A percentile compares a stretch with the other conserved stretches of the same genome.
Conservation (phyloP, 2,888 invertebrate genomes). For the Empis stercorea region DNA sequence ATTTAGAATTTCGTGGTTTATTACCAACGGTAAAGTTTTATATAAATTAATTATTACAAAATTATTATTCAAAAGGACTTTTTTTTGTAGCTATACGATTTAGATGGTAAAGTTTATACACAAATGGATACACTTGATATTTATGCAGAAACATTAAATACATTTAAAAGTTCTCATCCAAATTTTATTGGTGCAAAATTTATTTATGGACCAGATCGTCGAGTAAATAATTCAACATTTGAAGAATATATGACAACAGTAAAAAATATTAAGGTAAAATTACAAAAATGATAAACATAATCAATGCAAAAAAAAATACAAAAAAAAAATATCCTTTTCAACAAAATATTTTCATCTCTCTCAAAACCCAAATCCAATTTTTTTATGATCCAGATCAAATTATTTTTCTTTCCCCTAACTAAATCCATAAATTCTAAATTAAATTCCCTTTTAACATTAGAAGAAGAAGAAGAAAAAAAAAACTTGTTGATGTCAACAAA, state of each 20-base stretch:
- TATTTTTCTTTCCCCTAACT: not conserved
- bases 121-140: constrained; percentile 44
- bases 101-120: constrained; percentile 46
- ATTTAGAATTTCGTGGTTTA: constrained; percentile 53
- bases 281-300: no score
- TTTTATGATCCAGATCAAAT: not conserved
- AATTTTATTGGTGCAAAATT: constrained; percentile 55
- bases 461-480: not conserved
- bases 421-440: not conserved
- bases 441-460: not conserved
- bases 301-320: no score
- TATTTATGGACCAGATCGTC: constrained; percentile 52
- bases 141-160: constrained; percentile 43
- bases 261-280: constrained; percentile 24
- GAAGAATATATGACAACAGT: constrained; percentile 35
- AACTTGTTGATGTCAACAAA: no score
- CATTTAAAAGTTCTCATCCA: constrained; percentile 45
- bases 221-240: constrained; percentile 33
- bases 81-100: constrained; percentile 42
- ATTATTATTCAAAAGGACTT: not conserved
- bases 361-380: not conserved
- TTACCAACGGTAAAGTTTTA: constrained; percentile 37
- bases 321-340: not conserved
- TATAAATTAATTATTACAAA: not conserved
- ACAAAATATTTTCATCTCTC: not conserved